A percentile compares a stretch with the other conserved stretches of the same genome.
phyloP scores from a whole-genome alignment of 2,888 invertebrate genomes.

The Stenchaetothrips biformis region DNA sequence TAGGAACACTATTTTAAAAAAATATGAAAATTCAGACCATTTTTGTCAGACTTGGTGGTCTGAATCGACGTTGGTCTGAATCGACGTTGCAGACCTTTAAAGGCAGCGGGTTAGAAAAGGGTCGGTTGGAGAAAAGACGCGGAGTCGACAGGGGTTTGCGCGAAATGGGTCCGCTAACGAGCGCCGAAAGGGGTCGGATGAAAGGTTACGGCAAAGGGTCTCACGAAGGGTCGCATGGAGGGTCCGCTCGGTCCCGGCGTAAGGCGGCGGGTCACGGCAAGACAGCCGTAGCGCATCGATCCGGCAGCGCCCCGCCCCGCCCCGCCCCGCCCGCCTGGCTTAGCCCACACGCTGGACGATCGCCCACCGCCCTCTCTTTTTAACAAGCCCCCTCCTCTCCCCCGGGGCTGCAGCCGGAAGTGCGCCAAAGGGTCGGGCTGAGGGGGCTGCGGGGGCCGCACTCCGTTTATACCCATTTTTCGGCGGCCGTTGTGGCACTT shows the following conservation, averaged over 20 bases:
- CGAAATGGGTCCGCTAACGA: too few relatives aligned
- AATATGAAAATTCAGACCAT: too few relatives aligned
- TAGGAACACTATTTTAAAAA: too few relatives aligned
- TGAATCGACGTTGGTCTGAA: too few relatives aligned
- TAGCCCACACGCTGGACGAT: background rate
- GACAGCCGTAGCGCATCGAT: background rate
- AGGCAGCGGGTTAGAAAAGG: too few relatives aligned
- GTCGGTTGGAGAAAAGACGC: too few relatives aligned
- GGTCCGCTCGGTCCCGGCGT: background rate
- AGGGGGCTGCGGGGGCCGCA: background rate
- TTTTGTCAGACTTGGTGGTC: too few relatives aligned
- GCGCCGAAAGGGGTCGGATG: too few relatives aligned
- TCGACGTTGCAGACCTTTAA: too few relatives aligned
- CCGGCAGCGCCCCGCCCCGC: background rate
- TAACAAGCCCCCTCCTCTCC: background rate
- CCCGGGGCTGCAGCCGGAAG: background rate
- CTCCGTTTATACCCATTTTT: background rate
- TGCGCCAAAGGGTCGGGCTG: conserved; percentile 2
- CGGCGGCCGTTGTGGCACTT: background rate
- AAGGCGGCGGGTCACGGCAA: background rate
- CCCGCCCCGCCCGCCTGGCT: background rate
- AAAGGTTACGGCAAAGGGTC: too few relatives aligned
- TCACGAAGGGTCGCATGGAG: background rate
- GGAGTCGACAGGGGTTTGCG: too few relatives aligned
- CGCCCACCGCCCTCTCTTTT: background rate